Base-by-base conservation (phyloP, 2,888 invertebrate genomes). In the Griposia aprilina region DNA sequence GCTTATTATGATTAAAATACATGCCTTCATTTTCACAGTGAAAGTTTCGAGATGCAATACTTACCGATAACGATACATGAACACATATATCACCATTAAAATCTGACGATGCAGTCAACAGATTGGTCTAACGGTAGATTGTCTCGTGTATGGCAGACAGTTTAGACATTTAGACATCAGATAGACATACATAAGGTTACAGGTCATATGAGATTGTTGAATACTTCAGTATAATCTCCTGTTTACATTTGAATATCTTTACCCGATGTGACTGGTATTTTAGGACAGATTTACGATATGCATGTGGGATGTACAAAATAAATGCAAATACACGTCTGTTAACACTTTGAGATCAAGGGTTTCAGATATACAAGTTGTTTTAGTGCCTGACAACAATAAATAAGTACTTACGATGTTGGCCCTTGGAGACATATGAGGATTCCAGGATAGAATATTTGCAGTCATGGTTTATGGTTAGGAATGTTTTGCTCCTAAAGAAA, bases 131-230 rank as follows among this genome's bases (percentile, higher is more conserved):
- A 74, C 79, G 60, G 79, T 68, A 68, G 59, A 81, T 86, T 57
- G 66, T 59, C 45, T 63, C 26, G 30, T 66, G 57, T 52, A 36
- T 55, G 50, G 60, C 67, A 55, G 20, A 41, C 41, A 57, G 70
- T n/a, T 84, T 48, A 70, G 65, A 62, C 69, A 70, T 79, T 84
- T n/a, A 76, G 84, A 86, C 67, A 86, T 86, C 83, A 86, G 83
- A 82, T 82, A 85, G 74, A 82, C 65, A 67, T 30, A 82, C 57
- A 30, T 63, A 45, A 63, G 84, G 86, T 86, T 17, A 57, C 0
- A 74, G 76, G 86, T 68, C 71, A 60, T 52, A 65, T 2, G 73
- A 74, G 70, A 83, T 83, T 30, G 74, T 66, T 70, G 75, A 74
- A 86, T 86, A 60, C 66, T 45, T 67, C 59, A 67, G 23, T 52